Percentiles rank a stretch among this genome's conserved stretches.
Conservation (phyloP, 2,888 invertebrate species). For the Tetropium fuscum region DNA sequence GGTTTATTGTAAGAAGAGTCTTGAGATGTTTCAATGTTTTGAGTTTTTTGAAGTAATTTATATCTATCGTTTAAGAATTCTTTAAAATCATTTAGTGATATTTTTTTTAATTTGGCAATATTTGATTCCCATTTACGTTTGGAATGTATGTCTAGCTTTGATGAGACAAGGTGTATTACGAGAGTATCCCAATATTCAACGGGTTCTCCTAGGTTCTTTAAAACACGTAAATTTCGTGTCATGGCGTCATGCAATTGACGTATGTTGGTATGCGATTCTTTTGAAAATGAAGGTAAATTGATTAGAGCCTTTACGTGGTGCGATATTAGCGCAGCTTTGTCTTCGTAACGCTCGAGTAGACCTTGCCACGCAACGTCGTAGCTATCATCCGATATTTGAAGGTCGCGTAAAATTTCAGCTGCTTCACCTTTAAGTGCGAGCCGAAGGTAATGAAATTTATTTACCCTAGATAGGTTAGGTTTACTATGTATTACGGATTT, state of each 20-base stretch:
- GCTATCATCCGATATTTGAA: slow-evolving; percentile 20
- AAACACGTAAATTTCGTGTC: slow-evolving; percentile 8
- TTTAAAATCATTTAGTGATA: slow-evolving; percentile 17
- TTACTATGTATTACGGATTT: slow-evolving; percentile 1
- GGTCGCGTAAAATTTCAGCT: slow-evolving; percentile 18
- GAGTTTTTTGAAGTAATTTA: slow-evolving; percentile 4
- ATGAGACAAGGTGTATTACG: slow-evolving; percentile 16
- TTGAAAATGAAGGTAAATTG: slow-evolving; percentile 10
- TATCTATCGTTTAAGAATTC: slow-evolving; percentile 25
- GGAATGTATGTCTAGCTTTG: slow-evolving; percentile 12
- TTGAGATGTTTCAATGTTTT: background rate
- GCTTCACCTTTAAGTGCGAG: slow-evolving; percentile 26
- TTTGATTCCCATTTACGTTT: slow-evolving; percentile 19
- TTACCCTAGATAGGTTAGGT: slow-evolving; percentile 18
- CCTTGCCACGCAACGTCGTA: slow-evolving; percentile 16
- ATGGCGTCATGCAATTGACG: slow-evolving; percentile 12
- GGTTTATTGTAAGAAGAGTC: background rate
- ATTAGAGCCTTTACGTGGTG: slow-evolving; percentile 16
- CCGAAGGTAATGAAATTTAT: slow-evolving; percentile 24
- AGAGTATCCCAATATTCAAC: slow-evolving; percentile 20
- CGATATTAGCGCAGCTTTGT: slow-evolving; percentile 16
- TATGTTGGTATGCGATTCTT: slow-evolving; percentile 11
- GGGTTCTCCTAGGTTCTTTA: slow-evolving; percentile 23
- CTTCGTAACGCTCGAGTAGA: slow-evolving; percentile 15
- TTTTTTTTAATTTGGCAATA: slow-evolving; percentile 14